These are phyloP conservation scores for Uropsilus gracilis DNA, from an alignment of 2,113 vertebrate genomes.

Conservation along the genomic window DNA sequence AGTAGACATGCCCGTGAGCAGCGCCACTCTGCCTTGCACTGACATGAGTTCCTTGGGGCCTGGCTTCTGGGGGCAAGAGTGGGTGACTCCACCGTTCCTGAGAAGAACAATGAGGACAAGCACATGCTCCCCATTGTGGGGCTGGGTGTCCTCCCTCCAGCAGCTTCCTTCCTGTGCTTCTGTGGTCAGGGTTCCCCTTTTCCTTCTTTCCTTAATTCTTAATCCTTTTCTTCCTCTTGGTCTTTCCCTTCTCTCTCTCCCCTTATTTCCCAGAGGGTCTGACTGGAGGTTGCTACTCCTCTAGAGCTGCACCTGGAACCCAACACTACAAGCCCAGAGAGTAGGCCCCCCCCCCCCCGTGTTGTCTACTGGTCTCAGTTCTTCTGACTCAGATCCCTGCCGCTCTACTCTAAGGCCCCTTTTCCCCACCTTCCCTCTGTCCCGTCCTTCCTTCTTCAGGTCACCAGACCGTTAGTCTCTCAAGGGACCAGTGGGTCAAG, in stretches of 20 bases:
- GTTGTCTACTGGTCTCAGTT: neutral
- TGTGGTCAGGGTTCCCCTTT: neutral
- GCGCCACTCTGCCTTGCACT: neutral
- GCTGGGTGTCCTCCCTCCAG: too few species aligned
- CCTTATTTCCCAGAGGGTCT: neutral
- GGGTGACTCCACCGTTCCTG: neutral
- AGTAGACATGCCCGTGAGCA: neutral
- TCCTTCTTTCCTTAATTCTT: neutral
- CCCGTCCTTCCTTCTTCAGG: neutral
- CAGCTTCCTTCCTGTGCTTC: neutral
- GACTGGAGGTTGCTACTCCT: neutral
- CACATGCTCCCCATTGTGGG: accelerated
- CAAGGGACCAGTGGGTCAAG: neutral
- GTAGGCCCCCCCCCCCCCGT: neutral
- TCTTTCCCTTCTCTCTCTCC: neutral
- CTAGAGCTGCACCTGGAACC: neutral
- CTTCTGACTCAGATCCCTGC: neutral
- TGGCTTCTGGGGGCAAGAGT: too few species aligned
- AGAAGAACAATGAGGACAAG: neutral
- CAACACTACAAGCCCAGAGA: neutral
- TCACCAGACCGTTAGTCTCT: neutral
- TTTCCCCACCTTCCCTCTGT: too few species aligned
- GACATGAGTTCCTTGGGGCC: neutral
- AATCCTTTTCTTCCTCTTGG: neutral
- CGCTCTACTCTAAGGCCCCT: neutral